Conservation (phyloP, 2,113 vertebrate species). For the Rhabdomys dilectus region DNA sequence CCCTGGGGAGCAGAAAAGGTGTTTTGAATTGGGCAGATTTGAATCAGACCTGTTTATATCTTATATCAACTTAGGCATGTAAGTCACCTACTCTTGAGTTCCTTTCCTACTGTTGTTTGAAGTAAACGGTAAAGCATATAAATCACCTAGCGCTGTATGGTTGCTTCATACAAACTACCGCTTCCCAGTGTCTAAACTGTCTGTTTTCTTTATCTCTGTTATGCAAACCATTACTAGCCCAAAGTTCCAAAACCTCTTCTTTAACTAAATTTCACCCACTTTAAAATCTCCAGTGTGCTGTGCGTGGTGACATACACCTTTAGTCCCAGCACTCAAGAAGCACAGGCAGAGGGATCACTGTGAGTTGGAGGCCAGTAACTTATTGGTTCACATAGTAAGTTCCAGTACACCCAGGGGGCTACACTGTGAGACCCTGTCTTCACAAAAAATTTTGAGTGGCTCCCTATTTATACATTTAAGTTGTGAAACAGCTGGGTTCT, state of each 20-base stretch:
- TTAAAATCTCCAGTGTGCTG: background rate
- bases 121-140: background rate
- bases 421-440: background rate
- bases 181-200: background rate
- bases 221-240: background rate
- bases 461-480: background rate
- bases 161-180: background rate
- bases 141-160: background rate
- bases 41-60: background rate
- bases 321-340: background rate
- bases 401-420: background rate
- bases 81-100: background rate
- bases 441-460: background rate
- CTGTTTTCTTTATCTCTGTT: background rate
- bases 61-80: background rate
- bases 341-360: background rate
- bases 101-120: background rate
- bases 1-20: background rate
- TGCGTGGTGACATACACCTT: background rate
- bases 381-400: background rate
- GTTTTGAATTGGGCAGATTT: background rate
- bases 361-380: background rate
- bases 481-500: background rate
- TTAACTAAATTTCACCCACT: conserved; percentile 33
- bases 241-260: background rate